Evolutionary conservation across 1,140 invertebrate genomes (phyloP).

Genomic region (Pollicipes pollicipes): DNA sequence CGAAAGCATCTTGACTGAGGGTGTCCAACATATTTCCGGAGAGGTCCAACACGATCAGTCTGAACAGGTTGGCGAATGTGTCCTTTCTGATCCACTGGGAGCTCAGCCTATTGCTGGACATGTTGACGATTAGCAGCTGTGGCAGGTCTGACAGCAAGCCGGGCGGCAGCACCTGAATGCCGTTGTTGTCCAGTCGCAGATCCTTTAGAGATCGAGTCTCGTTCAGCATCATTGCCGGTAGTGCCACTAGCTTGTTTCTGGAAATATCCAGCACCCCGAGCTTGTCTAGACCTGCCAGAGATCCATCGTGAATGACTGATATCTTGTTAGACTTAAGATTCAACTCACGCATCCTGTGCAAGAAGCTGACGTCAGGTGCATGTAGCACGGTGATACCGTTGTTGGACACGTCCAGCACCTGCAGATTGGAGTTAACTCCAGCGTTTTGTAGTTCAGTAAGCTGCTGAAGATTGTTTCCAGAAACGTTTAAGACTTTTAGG

Average conservation of each 20-base stretch:
- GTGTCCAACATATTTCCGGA: constrained; percentile 63
- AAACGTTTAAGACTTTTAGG: constrained; percentile 57
- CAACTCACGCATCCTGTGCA: constrained; percentile 39
- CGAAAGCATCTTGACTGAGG: constrained; percentile 53
- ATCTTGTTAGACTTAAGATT: constrained; percentile 50
- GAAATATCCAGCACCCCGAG: constrained; percentile 48
- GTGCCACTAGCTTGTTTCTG: constrained; percentile 51
- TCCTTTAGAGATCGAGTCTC: constrained; percentile 47
- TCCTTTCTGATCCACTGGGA: constrained; percentile 32
- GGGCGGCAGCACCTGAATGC: constrained; percentile 60
- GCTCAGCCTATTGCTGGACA: constrained; percentile 28
- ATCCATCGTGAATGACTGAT: constrained; percentile 19
- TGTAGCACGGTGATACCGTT: constrained; percentile 41
- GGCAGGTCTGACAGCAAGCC: constrained; percentile 58
- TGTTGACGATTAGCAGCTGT: constrained; percentile 51
- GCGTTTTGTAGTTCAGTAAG: constrained; percentile 49
- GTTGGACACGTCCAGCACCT: constrained; percentile 44
- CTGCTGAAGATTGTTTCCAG: constrained; percentile 55
- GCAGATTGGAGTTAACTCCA: constrained; percentile 41
- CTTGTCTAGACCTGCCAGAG: constrained; percentile 24
- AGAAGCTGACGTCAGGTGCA: constrained; percentile 42
- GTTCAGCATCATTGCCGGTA: constrained; percentile 38
- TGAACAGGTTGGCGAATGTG: constrained; percentile 71
- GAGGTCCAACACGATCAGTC: constrained; percentile 64
- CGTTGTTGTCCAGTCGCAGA: constrained; percentile 41